Base-by-base conservation (phyloP, 1,140 invertebrate genomes). In the Nebria ingens region DNA sequence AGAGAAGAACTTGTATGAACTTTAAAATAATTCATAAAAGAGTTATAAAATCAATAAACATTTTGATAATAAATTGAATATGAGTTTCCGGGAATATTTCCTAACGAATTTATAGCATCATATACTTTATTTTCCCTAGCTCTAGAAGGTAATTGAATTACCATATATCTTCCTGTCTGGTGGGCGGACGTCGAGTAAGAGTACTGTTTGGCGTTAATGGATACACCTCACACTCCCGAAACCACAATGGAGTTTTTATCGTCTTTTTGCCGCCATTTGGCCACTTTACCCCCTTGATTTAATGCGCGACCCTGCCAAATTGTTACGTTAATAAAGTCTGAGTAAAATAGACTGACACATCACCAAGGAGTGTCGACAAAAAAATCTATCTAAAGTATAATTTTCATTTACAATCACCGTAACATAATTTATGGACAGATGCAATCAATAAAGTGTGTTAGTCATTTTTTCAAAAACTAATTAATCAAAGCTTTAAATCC, bases 251-350 rank as follows among this genome's bases (percentile, higher is more conserved):
- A 29, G 4, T 45, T 45, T 45, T 45, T 45, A 45, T 45, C 40
- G 40, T 45, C 40, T 17, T 9, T 4, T 17, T 12, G 3, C 40
- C 40, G 17, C 40, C 9, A 45, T 45, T 45, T 17, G 40, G 17
- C 40, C 40, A 45, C 25, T n/a, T 45, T 6, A 12, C 17, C 9
- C 17, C 17, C 40, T 45, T 45, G 40, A 17, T 45, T 45, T 45
- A 45, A 45, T 12, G 15, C 15, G 40, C 40, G 3, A 9, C 17
- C 3, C 15, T 45, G 40, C 17, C 40, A 45, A 45, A 45, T 45
- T 45, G 40, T 45, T 12, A 3, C 40, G 40, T 45, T 45, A 45
- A 45, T 45, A 45, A 45, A 45, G 40, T 45, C 15, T 45, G 3
- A 17, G 9, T 4, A 45, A 45, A 45, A 45, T 45, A 45, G n/a